Evolutionary conservation across 2,888 invertebrate genomes (phyloP), one percentile per base, ranked within the genome.

Genomic region (Diarsia dahlii): DNA sequence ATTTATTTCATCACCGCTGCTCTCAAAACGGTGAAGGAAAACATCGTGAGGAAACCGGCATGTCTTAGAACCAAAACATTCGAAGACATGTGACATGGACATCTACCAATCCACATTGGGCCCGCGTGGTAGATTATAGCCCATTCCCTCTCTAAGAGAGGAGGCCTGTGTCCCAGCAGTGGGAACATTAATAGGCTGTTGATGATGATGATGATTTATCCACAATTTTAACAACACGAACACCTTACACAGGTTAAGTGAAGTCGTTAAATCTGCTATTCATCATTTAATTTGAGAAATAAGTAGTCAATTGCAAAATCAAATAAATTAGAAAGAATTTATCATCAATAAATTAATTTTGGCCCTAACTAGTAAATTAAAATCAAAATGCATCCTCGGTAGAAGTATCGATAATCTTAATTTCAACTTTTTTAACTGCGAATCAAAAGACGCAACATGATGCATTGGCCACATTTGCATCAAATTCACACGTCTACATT

Each of bases 401-500:
- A 6, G 62, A 45, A 13, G 28, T 13, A n/a, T n/a, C 39, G n/a
- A 62, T 45, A 13, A 39, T 63, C 39, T 12, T 6, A n/a, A 12
- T 62, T 20, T n/a, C 12, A 39, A 62, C 3, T 3, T 34, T 34
- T 56, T 60, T 10, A 34, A 60, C 34, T 58, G n/a, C 9, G 13
- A 45, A 13, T 39, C 39, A 39, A 39, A 1, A 62, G 39, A 13
- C 2, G 39, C 39, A n/a, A n/a, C 45, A 8, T 6, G 8, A 13
- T n/a, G n/a, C 34, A 28, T 54, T n/a, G 10, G n/a, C n/a, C 12
- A 23, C 56, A 23, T 63, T 39, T 18, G 39, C 46, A 58, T 64
- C 12, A 63, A 71, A 54, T 54, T 72, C 74, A 58, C 58, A 74
- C 70, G 54, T 60, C 39, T 52, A 69, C 60, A 76, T 77, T 76